Conservation (phyloP, 53 echinoderm and acorn worm genomes). For the Stichopus horrens region DNA sequence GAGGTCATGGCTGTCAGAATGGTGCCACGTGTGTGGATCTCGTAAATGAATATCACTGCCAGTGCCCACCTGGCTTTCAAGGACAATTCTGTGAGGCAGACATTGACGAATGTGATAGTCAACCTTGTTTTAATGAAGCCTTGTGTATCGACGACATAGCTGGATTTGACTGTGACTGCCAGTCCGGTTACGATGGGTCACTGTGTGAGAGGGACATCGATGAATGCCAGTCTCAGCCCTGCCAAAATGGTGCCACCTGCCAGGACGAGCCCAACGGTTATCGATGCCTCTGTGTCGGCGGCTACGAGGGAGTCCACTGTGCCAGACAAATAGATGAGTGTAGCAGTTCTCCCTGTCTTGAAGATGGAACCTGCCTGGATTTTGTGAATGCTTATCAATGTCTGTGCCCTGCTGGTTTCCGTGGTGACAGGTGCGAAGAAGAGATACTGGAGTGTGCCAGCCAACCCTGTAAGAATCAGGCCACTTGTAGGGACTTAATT, state of each 20-base stretch:
- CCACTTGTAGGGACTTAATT: slow-evolving; percentile 64
- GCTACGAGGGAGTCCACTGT: slow-evolving; percentile 72
- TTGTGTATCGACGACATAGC: slow-evolving; percentile 63
- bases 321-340: slow-evolving; percentile 84
- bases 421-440: slow-evolving; percentile 60
- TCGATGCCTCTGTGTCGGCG: slow-evolving; percentile 64
- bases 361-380: slow-evolving; percentile 72
- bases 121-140: slow-evolving; percentile 77
- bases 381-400: slow-evolving; percentile 66
- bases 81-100: slow-evolving; percentile 67
- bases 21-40: slow-evolving; percentile 70
- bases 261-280: slow-evolving; percentile 62
- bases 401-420: slow-evolving; percentile 62
- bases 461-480: slow-evolving; percentile 68
- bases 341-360: slow-evolving; percentile 70
- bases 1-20: slow-evolving; percentile 66
- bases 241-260: slow-evolving; percentile 74
- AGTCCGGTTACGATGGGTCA: slow-evolving; percentile 60
- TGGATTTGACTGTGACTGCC: slow-evolving; percentile 68
- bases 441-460: slow-evolving; percentile 72
- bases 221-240: slow-evolving; percentile 80
- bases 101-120: slow-evolving; percentile 72
- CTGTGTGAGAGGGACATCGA: slow-evolving; percentile 71
- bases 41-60: slow-evolving; percentile 63
- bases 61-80: slow-evolving; percentile 68